Evolutionary conservation across 1,140 invertebrate genomes (phyloP).

Genomic region (Goniozus legneri): DNA sequence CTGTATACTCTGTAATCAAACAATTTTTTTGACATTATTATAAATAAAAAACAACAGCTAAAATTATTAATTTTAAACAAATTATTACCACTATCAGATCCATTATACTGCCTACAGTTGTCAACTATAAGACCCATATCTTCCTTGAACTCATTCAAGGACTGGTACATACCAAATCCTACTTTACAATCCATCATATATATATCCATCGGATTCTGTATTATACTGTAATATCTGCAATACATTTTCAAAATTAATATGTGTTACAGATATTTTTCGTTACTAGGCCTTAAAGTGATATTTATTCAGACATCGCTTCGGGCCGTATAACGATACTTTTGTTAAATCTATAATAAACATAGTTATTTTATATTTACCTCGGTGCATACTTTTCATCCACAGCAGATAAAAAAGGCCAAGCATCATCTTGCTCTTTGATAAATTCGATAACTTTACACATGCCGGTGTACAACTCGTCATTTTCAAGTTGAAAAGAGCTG

Average conservation of each 20-base stretch:
- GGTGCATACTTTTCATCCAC: slow-evolving; percentile 90
- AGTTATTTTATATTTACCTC: slow-evolving; percentile 61
- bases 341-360: background rate
- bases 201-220: slow-evolving; percentile 78
- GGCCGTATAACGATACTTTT: too few relatives aligned
- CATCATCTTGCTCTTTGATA: slow-evolving; percentile 80
- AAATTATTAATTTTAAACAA: slow-evolving; percentile 13
- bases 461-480: slow-evolving; percentile 80
- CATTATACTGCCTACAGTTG: slow-evolving; percentile 89
- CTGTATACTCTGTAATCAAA: slow-evolving; percentile 72
- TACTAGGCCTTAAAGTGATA: too few relatives aligned
- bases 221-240: slow-evolving; percentile 53
- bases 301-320: too few relatives aligned
- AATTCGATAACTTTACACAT: slow-evolving; percentile 86
- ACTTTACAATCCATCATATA: slow-evolving; percentile 84
- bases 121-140: slow-evolving; percentile 89
- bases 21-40: background rate
- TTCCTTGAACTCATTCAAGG: slow-evolving; percentile 74
- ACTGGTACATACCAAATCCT: slow-evolving; percentile 75
- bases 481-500: slow-evolving; percentile 49
- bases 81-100: slow-evolving; percentile 78
- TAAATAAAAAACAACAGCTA: slow-evolving; percentile 5
- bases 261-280: background rate
- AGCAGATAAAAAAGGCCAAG: slow-evolving; percentile 88
- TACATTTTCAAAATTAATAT: too few relatives aligned